Percentiles rank a stretch among this genome's conserved stretches.
Evolutionary conservation across 2,888 invertebrate genomes (phyloP).

Genomic region (Hedychridium roseum): DNA sequence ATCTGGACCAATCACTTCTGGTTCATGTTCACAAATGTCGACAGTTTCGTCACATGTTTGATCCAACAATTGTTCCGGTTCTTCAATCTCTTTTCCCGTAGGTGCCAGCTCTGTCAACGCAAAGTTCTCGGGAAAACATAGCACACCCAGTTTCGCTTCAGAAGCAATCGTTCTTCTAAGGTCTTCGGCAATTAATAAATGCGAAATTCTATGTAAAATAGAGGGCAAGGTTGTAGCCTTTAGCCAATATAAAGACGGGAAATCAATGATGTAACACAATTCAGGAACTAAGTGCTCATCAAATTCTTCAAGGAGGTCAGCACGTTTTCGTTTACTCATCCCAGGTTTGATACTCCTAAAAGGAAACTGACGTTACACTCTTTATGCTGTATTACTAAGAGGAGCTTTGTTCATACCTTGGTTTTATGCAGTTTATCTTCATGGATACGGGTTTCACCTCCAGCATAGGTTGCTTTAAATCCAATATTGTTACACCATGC

Average conservation of each 20-base stretch:
- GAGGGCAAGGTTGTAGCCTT: conserved; percentile 87
- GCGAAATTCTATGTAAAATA: conserved; percentile 78
- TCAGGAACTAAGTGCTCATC: conserved; percentile 86
- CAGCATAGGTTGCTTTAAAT: conserved; percentile 77
- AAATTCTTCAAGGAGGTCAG: conserved; percentile 67
- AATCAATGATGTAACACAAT: conserved; percentile 77
- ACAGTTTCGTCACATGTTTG: conserved; percentile 24
- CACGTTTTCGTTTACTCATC: conserved; percentile 60
- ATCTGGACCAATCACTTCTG: conserved; percentile 33
- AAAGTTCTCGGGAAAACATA: conserved; percentile 50
- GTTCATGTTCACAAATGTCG: conserved; percentile 15
- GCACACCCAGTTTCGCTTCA: conserved; percentile 63
- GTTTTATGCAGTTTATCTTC: conserved; percentile 70
- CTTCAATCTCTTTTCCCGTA: conserved; percentile 19
- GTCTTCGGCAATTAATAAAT: conserved; percentile 78
- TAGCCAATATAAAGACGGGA: conserved; percentile 81
- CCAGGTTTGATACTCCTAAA: conserved; percentile 56
- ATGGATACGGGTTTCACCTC: conserved; percentile 77
- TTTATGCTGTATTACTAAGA: no score
- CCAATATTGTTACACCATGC: conserved; percentile 73
- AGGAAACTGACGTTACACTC: no score
- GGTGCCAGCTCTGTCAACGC: conserved; percentile 49
- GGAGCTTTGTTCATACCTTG: conserved; percentile 55
- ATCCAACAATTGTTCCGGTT: conserved; percentile 26
- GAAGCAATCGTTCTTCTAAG: conserved; percentile 68